phyloP scores from a whole-genome alignment of 2,113 vertebrate species.

The Equus quagga region DNA sequence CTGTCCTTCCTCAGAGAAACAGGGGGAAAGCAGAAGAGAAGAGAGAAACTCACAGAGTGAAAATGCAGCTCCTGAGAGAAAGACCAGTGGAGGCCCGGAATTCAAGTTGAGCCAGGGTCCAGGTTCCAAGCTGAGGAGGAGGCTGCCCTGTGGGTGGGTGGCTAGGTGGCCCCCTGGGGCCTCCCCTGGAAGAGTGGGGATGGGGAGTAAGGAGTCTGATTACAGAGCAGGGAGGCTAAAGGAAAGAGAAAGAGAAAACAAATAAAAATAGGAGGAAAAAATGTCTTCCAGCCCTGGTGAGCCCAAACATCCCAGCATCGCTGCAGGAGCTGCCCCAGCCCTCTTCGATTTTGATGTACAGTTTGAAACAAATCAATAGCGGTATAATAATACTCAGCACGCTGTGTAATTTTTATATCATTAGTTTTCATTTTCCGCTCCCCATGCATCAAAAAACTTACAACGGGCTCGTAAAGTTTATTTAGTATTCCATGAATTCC shows the following conservation, averaged over 20 bases:
- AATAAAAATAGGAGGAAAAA: conserved; percentile 44
- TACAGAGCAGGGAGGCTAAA: neutral
- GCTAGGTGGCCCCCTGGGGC: neutral
- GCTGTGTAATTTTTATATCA: conserved; percentile 99
- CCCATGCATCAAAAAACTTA: conserved; percentile 96
- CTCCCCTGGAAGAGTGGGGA: neutral
- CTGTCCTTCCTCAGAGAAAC: neutral
- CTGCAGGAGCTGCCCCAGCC: conserved; percentile 85
- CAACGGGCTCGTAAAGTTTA: conserved; percentile 97
- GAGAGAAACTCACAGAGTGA: neutral
- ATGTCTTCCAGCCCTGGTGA: conserved; percentile 73
- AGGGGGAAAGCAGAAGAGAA: neutral
- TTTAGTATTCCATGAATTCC: conserved; percentile 99
- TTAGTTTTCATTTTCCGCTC: conserved; percentile 95
- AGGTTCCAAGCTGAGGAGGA: neutral
- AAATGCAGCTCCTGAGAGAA: neutral
- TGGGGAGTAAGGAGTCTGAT: neutral
- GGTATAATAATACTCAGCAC: conserved; percentile 97
- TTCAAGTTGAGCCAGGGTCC: neutral
- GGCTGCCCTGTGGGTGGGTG: neutral
- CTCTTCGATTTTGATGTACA: conserved; percentile 95
- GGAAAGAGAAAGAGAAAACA: conserved; percentile 52
- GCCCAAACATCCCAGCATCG: conserved; percentile 85
- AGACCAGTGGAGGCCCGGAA: neutral
- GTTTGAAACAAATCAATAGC: conserved; percentile 99